These are phyloP conservation scores for Oreochromis aureus DNA, from an alignment of 2,113 vertebrate species.

Conservation along the genomic window DNA sequence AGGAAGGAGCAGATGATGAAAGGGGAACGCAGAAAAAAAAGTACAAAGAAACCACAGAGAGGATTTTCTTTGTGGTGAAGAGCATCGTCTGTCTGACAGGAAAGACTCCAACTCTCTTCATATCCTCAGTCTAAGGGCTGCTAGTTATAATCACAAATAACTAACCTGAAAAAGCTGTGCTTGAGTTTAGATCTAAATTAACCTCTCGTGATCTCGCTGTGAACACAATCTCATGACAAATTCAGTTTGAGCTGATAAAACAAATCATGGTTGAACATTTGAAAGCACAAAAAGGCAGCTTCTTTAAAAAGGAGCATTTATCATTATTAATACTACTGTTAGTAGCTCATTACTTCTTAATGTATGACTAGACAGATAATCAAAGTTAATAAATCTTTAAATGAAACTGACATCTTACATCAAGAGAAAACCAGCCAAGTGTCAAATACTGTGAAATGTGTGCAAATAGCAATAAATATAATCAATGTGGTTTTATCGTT, in stretches of 20 bases:
- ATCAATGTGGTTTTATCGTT: background rate
- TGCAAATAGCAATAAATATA: background rate
- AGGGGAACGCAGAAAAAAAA: background rate
- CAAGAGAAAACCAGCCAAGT: background rate
- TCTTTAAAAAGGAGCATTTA: background rate
- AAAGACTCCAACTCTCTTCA: background rate
- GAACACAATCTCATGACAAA: background rate
- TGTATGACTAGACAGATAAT: background rate
- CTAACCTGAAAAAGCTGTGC: background rate
- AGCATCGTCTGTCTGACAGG: background rate
- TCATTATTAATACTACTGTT: background rate
- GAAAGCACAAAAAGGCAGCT: background rate
- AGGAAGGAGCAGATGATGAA: background rate
- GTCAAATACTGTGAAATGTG: background rate
- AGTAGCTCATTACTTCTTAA: background rate
- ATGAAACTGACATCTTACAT: background rate
- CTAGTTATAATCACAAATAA: background rate
- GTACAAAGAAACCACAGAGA: background rate
- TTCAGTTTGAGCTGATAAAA: background rate
- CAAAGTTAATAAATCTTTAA: background rate
- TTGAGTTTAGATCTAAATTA: background rate
- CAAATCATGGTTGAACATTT: background rate
- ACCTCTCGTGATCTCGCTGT: background rate
- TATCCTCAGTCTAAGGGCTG: background rate
- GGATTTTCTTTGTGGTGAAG: background rate